Conservation (phyloP, 2,888 invertebrate species). For the Eilema griseolum region DNA sequence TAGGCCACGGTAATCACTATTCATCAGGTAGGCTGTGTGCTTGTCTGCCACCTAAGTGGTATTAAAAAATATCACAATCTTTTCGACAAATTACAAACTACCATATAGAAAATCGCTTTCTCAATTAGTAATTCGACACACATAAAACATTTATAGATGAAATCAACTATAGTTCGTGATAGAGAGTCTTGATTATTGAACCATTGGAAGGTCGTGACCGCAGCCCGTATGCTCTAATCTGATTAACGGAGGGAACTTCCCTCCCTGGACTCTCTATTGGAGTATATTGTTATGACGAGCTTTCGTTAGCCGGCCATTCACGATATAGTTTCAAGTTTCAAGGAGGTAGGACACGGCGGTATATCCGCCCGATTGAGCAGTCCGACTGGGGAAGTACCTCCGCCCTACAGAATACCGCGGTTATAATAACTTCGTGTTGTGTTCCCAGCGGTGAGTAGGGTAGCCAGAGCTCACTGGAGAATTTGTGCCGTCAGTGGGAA, state of each 20-base stretch:
- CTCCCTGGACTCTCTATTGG: conserved; percentile 41
- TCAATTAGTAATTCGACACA: conserved; percentile 30
- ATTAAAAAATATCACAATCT: conserved; percentile 1
- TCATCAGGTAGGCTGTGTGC: no score
- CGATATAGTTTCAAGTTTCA: no score
- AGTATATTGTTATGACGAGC: conserved; percentile 48
- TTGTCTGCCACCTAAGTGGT: no score
- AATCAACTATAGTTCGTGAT: conserved; percentile 33
- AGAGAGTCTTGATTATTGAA: conserved; percentile 37
- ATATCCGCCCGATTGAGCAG: no score
- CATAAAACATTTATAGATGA: conserved; percentile 16
- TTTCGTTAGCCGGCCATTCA: conserved; percentile 40
- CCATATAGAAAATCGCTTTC: not conserved
- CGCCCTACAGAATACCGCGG: no score
- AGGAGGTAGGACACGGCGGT: no score
- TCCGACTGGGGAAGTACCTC: no score
- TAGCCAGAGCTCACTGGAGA: no score
- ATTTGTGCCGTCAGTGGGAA: no score
- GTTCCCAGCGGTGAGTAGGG: no score
- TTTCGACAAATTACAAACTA: not conserved
- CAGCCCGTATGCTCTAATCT: conserved; percentile 64
- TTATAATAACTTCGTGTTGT: no score
- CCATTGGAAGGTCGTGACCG: conserved; percentile 58
- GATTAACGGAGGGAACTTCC: conserved; percentile 60
- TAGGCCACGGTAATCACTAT: no score